Evolutionary conservation across 2,113 vertebrate genomes (phyloP).

Genomic region (Callospermophilus lateralis): DNA sequence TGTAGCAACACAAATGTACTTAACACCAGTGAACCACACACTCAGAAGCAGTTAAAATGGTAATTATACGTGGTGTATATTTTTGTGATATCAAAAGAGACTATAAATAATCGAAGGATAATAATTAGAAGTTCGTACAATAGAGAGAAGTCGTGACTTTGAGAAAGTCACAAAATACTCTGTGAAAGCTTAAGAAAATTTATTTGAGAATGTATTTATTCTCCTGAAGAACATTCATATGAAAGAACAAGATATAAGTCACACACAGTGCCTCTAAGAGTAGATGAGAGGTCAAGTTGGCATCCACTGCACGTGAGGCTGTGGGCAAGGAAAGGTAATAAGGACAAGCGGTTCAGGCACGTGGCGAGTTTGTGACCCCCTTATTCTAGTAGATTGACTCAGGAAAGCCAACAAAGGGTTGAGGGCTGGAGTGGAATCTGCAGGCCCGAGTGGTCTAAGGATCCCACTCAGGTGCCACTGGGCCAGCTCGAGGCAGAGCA

Average conservation of each 20-base stretch:
- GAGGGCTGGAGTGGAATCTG: background rate
- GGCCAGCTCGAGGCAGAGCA: too few species aligned
- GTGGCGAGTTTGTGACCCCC: too few species aligned
- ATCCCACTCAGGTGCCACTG: background rate
- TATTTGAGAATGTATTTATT: background rate
- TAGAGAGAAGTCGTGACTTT: background rate
- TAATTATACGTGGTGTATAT: too few species aligned
- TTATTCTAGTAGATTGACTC: background rate
- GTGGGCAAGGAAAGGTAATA: background rate
- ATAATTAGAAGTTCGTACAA: background rate
- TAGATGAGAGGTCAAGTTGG: background rate
- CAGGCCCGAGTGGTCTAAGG: background rate
- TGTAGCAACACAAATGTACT: accelerated
- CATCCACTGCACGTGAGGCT: background rate
- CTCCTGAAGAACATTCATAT: too few species aligned
- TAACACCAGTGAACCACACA: accelerated
- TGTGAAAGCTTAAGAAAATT: background rate
- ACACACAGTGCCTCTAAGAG: background rate
- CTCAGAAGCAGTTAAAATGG: too few species aligned
- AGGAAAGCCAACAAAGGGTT: background rate
- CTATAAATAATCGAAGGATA: background rate
- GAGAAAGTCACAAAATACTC: background rate
- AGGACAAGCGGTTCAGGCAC: too few species aligned
- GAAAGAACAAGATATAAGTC: background rate
- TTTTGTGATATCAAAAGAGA: background rate